These are phyloP conservation scores for Leptinotarsa texana DNA, from an alignment of 1,140 invertebrate species.

Conservation along the genomic window DNA sequence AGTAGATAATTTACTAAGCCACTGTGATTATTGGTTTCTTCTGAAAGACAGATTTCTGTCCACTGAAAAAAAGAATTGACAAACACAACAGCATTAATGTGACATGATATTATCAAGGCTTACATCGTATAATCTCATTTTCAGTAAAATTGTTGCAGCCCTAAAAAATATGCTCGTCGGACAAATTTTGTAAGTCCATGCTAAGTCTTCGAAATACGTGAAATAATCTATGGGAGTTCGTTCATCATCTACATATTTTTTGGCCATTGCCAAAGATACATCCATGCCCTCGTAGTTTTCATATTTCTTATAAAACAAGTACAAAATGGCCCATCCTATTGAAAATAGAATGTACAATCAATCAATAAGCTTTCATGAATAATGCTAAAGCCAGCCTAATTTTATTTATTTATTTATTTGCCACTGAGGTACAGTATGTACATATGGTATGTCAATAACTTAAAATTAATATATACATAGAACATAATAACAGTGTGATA, in stretches of 20 bases:
- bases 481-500: too few species aligned
- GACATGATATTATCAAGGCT: too few species aligned
- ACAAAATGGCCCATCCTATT: slow-evolving; percentile 42
- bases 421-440: too few species aligned
- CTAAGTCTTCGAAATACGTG: slow-evolving; percentile 40
- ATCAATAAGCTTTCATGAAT: too few species aligned
- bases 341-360: too few species aligned
- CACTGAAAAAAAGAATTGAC: slow-evolving; percentile 25
- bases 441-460: too few species aligned
- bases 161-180: slow-evolving; percentile 42
- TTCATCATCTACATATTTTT: slow-evolving; percentile 34
- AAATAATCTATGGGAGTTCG: slow-evolving; percentile 36
- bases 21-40: slow-evolving; percentile 28
- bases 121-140: slow-evolving; percentile 39
- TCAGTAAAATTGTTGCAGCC: slow-evolving; percentile 43
- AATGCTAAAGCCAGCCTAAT: too few species aligned
- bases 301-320: slow-evolving; percentile 45
- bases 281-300: slow-evolving; percentile 44
- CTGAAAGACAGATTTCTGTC: slow-evolving; percentile 42
- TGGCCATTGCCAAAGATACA: slow-evolving; percentile 44
- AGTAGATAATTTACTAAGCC: slow-evolving; percentile 16
- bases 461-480: too few species aligned
- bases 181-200: slow-evolving; percentile 43
- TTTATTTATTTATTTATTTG: too few species aligned
- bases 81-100: too few species aligned